Percentiles rank a stretch among this genome's conserved stretches.
These are phyloP conservation scores for Thelaira solivaga DNA, from an alignment of 2,888 invertebrate genomes.

Conservation along the genomic window DNA sequence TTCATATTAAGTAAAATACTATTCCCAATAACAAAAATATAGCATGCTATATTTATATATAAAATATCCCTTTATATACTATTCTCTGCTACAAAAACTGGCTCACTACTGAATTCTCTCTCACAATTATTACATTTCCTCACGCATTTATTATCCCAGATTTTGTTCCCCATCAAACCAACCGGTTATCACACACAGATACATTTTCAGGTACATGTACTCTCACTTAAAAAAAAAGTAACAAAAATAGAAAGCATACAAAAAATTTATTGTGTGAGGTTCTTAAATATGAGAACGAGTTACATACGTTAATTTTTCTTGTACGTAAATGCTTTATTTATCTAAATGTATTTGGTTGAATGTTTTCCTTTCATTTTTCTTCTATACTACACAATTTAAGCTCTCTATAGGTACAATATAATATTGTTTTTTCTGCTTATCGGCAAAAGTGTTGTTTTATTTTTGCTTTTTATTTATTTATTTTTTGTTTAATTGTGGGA, in stretches of 20 bases:
- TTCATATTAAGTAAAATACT: too few relatives aligned
- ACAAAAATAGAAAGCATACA: not conserved
- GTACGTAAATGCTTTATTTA: not conserved
- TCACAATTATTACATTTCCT: not conserved
- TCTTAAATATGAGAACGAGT: constrained; percentile 30
- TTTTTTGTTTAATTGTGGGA: too few relatives aligned
- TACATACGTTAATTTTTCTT: not conserved
- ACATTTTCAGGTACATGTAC: not conserved
- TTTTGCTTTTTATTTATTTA: not conserved
- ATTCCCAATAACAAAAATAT: too few relatives aligned
- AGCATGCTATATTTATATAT: constrained; percentile 43
- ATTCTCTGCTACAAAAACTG: not conserved
- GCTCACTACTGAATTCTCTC: not conserved
- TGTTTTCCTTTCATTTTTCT: not conserved
- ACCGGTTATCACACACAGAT: not conserved
- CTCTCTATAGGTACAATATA: too few relatives aligned
- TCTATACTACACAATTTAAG: not conserved
- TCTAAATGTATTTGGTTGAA: not conserved
- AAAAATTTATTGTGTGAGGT: constrained; percentile 35
- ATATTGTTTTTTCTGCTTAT: constrained; percentile 15
- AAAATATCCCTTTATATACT: not conserved
- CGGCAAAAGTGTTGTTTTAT: constrained; percentile 4
- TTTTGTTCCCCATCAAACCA: constrained; percentile 20
- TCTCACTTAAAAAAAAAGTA: constrained; percentile 3
- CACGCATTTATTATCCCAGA: constrained; percentile 51